Percentiles rank a stretch among this genome's conserved stretches.
These are phyloP conservation scores for Tetropium fuscum DNA, from an alignment of 2,888 invertebrate species.

Conservation along the genomic window DNA sequence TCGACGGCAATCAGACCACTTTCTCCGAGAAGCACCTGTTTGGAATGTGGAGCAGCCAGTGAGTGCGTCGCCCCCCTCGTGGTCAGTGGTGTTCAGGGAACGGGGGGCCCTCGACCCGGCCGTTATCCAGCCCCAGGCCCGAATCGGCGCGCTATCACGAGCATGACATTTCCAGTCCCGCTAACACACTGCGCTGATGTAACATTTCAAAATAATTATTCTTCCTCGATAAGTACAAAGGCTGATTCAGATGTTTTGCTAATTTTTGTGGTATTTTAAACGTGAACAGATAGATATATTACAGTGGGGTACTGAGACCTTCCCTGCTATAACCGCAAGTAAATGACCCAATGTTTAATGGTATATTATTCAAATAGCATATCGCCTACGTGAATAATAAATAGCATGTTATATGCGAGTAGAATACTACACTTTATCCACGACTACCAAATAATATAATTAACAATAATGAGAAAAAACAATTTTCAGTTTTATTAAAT, in stretches of 20 bases:
- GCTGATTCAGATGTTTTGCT: constrained; percentile 40
- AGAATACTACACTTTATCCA: too few species aligned
- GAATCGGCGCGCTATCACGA: constrained; percentile 44
- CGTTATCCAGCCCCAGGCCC: constrained; percentile 17
- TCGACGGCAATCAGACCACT: constrained; percentile 51
- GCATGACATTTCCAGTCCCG: constrained; percentile 47
- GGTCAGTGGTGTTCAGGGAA: constrained; percentile 33
- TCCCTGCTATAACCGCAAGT: too few species aligned
- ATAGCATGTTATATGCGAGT: too few species aligned
- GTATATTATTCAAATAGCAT: too few species aligned
- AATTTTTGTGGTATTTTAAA: constrained; percentile 49
- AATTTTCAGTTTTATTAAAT: too few species aligned
- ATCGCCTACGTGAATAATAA: too few species aligned
- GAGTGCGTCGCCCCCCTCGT: constrained; percentile 40
- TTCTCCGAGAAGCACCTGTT: constrained; percentile 58
- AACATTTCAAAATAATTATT: constrained; percentile 44
- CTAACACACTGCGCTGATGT: constrained; percentile 35
- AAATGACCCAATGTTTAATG: too few species aligned
- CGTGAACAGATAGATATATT: constrained; percentile 3
- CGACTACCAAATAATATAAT: too few species aligned
- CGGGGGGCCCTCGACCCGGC: constrained; percentile 8
- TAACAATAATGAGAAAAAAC: too few species aligned
- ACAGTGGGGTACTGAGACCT: too few species aligned
- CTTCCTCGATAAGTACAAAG: constrained; percentile 35
- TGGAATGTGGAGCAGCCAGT: constrained; percentile 54